Evolutionary conservation across 2,113 vertebrate species (phyloP).

Genomic region (Phycodurus eques): DNA sequence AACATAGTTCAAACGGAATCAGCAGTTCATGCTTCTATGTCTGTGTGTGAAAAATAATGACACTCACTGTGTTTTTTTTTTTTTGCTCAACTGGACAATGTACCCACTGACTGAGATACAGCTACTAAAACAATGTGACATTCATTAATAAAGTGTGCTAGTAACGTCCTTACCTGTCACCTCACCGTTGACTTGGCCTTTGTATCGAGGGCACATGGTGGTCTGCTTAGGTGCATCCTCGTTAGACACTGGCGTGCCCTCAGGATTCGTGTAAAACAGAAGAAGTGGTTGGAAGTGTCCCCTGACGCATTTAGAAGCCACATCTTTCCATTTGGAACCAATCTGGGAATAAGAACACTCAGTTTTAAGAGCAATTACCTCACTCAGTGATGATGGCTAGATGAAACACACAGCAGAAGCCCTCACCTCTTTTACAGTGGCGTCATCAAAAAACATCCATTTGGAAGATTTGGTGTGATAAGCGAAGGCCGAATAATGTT

Average conservation of each 20-base stretch:
- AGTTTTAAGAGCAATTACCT: constrained; percentile 13
- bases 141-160: neutral
- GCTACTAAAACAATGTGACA: neutral
- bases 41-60: no score
- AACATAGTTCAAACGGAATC: no score
- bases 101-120: neutral
- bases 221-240: constrained; percentile 92
- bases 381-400: constrained; percentile 10
- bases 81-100: neutral
- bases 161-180: constrained; percentile 72
- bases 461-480: constrained; percentile 95
- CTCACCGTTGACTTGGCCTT: constrained; percentile 77
- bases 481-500: constrained; percentile 96
- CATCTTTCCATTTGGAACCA: constrained; percentile 95
- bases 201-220: constrained; percentile 85
- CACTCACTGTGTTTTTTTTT: no score
- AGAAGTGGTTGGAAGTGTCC: constrained; percentile 95
- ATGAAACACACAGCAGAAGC: constrained; percentile 17
- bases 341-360: constrained; percentile 70
- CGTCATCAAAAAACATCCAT: constrained; percentile 98
- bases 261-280: constrained; percentile 92
- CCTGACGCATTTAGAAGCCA: constrained; percentile 90
- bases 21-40: no score
- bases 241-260: constrained; percentile 87
- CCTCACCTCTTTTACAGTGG: constrained; percentile 94